These are phyloP conservation scores for Apeltes quadracus DNA, from an alignment of 2,113 vertebrate species.

Conservation along the genomic window DNA sequence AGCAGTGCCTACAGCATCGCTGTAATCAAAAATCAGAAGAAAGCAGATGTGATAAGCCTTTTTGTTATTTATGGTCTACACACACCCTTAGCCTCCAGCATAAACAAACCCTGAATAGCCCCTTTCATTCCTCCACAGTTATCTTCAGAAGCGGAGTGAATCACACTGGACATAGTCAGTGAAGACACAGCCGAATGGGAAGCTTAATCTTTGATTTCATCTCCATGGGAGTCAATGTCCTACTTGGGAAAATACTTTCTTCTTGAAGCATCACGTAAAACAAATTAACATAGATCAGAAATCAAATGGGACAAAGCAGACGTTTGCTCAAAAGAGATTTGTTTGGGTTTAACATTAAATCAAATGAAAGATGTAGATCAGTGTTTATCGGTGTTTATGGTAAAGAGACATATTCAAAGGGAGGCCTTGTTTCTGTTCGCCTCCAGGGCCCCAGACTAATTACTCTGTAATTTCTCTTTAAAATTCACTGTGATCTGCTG, in stretches of 20 bases:
- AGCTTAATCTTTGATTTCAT: conserved; percentile 46
- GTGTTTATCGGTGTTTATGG: conserved; percentile 50
- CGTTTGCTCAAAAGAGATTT: not conserved
- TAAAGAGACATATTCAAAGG: conserved; percentile 37
- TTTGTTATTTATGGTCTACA: conserved; percentile 46
- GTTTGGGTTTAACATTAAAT: conserved; percentile 25
- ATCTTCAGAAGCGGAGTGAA: conserved; percentile 57
- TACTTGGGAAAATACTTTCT: conserved; percentile 15
- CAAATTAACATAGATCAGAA: conserved; percentile 29
- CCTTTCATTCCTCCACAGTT: conserved; percentile 53
- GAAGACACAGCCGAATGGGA: conserved; percentile 41
- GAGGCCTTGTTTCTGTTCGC: conserved; percentile 10
- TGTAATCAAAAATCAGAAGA: conserved; percentile 2
- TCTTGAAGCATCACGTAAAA: conserved; percentile 6
- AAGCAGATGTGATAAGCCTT: conserved; percentile 27
- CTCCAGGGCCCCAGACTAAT: conserved; percentile 45
- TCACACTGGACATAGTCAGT: conserved; percentile 30
- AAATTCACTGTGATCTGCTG: conserved; percentile 59
- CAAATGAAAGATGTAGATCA: conserved; percentile 9
- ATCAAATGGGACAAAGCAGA: conserved; percentile 13
- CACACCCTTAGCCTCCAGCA: conserved; percentile 61
- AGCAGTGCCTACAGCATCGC: not conserved
- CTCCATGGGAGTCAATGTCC: conserved; percentile 36
- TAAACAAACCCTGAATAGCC: conserved; percentile 69
- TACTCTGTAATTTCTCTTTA: conserved; percentile 63